These are phyloP conservation scores for Drepanosiphum platanoidis DNA, from an alignment of 2,888 invertebrate species.

Conservation along the genomic window DNA sequence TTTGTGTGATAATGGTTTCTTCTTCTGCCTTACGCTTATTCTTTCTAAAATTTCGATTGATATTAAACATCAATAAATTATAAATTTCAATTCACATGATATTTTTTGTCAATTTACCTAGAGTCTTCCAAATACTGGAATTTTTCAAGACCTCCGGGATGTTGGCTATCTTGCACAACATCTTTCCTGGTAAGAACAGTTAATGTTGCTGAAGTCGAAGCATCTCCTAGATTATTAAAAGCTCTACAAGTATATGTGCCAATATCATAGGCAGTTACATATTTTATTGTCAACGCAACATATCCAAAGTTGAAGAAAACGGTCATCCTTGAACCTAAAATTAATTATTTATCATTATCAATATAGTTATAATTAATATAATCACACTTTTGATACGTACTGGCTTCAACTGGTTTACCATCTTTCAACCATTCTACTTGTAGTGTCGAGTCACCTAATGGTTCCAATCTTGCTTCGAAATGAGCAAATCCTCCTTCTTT, in stretches of 20 bases:
- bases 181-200: slow-evolving; percentile 87
- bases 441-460: slow-evolving; percentile 88
- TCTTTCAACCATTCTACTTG: slow-evolving; percentile 94
- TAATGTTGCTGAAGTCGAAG: slow-evolving; percentile 82
- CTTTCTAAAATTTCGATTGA: slow-evolving; percentile 75
- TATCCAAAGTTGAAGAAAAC: slow-evolving; percentile 91
- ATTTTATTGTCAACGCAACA: slow-evolving; percentile 92
- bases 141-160: slow-evolving; percentile 90
- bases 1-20: slow-evolving; percentile 79
- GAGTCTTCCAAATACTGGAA: slow-evolving; percentile 88
- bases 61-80: not conserved
- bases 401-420: slow-evolving; percentile 88
- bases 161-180: slow-evolving; percentile 88
- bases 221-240: slow-evolving; percentile 86
- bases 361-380: not conserved
- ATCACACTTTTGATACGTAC: slow-evolving; percentile 68
- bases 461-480: slow-evolving; percentile 94
- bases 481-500: slow-evolving; percentile 94
- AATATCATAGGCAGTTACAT: slow-evolving; percentile 88
- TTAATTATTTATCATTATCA: slow-evolving; percentile 18
- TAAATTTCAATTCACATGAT: not conserved
- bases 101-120: slow-evolving; percentile 65
- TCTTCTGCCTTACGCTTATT: slow-evolving; percentile 70
- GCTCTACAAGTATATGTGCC: slow-evolving; percentile 91
- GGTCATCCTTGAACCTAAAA: slow-evolving; percentile 81